These are phyloP conservation scores for Psilanteris sp. DNA, from an alignment of 1,140 invertebrate species.

Conservation along the genomic window DNA sequence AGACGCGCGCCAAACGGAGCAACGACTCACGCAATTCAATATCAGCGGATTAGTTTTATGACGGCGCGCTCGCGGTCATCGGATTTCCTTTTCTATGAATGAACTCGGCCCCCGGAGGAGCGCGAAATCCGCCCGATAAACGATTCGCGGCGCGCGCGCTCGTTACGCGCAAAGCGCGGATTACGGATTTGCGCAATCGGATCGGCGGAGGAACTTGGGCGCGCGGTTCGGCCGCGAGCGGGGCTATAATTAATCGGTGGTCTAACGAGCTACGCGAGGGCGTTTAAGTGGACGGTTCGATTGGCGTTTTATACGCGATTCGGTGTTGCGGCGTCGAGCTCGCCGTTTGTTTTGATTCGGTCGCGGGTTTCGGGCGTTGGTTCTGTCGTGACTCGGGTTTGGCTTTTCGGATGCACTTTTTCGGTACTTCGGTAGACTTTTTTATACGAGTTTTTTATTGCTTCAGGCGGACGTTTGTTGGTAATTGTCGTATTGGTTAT, in stretches of 20 bases:
- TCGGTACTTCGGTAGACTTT: no score
- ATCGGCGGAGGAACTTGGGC: conserved; percentile 32
- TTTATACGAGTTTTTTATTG: no score
- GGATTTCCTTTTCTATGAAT: conserved; percentile 50
- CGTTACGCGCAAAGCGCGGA: conserved; percentile 42
- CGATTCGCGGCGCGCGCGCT: conserved; percentile 17
- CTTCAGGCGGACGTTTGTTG: no score
- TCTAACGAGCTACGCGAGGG: no score
- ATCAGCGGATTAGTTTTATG: conserved; percentile 58
- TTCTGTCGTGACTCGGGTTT: no score
- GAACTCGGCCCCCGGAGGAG: conserved; percentile 40
- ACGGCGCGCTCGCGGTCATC: conserved; percentile 42
- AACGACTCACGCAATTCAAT: conserved; percentile 66
- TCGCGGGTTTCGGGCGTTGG: no score
- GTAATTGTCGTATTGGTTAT: no score
- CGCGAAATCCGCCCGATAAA: conserved; percentile 49
- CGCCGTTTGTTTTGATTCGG: no score
- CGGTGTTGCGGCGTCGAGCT: no score
- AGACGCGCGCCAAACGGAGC: conserved; percentile 58
- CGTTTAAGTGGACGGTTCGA: no score
- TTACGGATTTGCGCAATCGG: conserved; percentile 45
- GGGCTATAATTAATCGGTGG: conserved; percentile 19
- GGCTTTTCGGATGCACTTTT: no score
- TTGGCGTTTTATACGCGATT: no score
- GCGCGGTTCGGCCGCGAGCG: background rate